phyloP scores from a whole-genome alignment of 2,888 invertebrate species.

The Chrysodeixis includens region DNA sequence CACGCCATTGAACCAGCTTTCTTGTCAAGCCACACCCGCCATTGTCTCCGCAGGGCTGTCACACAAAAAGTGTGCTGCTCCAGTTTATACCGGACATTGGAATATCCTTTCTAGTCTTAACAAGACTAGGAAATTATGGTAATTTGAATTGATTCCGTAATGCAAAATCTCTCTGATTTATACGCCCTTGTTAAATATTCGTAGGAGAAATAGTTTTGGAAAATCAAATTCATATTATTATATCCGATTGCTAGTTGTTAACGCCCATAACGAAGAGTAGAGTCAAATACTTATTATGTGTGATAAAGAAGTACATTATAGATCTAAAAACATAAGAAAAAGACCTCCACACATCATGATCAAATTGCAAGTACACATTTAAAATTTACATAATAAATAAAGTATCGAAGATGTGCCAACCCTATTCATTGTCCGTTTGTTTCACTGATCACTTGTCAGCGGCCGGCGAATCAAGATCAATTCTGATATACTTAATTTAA shows the following conservation, averaged over 20 bases:
- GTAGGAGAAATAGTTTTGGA: too few species aligned
- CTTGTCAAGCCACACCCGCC: constrained; percentile 72
- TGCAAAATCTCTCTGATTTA: not conserved
- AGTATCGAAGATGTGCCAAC: constrained; percentile 37
- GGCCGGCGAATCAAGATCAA: constrained; percentile 85
- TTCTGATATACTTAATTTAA: constrained; percentile 83
- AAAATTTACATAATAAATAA: constrained; percentile 9
- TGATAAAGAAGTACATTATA: too few species aligned
- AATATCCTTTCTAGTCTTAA: constrained; percentile 43
- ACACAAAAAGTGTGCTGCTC: constrained; percentile 30
- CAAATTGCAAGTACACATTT: too few species aligned
- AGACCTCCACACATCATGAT: too few species aligned
- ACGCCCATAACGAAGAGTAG: too few species aligned
- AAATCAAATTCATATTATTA: too few species aligned
- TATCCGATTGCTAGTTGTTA: too few species aligned
- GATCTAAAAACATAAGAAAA: too few species aligned
- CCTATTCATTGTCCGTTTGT: constrained; percentile 57
- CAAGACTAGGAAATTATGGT: constrained; percentile 5
- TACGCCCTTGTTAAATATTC: not conserved
- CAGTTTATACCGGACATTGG: constrained; percentile 36
- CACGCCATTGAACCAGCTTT: constrained; percentile 72
- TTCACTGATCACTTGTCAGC: constrained; percentile 85
- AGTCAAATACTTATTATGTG: too few species aligned
- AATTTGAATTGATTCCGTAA: not conserved
- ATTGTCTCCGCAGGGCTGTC: constrained; percentile 70